Conservation (phyloP, 2,888 invertebrate genomes). For the Tolmerus cingulatus region DNA sequence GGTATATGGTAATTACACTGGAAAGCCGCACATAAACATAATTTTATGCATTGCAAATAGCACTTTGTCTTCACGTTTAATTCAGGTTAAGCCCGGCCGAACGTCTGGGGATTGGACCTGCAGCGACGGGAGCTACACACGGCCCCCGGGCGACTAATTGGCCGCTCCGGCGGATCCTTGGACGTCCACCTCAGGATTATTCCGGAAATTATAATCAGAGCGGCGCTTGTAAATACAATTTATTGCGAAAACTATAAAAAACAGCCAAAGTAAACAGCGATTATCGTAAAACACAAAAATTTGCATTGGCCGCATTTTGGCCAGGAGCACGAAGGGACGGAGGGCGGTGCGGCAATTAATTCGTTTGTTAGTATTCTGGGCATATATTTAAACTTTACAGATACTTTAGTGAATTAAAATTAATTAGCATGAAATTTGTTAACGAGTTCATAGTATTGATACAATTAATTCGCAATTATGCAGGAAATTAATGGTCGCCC, state of each 20-base stretch:
- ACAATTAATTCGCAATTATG: slow-evolving; percentile 37
- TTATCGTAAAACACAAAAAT: slow-evolving; percentile 29
- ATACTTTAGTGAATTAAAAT: slow-evolving; percentile 37
- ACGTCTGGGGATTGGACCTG: slow-evolving; percentile 8
- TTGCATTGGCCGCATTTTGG: background rate
- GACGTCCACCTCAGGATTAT: slow-evolving; percentile 31
- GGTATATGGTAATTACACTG: slow-evolving; percentile 41
- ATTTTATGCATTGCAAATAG: slow-evolving; percentile 40
- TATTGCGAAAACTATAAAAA: slow-evolving; percentile 27
- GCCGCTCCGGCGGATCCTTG: slow-evolving; percentile 16
- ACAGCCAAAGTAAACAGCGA: slow-evolving; percentile 24
- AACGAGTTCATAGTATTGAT: slow-evolving; percentile 40
- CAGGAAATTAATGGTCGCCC: slow-evolving; percentile 34
- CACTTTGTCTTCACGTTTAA: slow-evolving; percentile 37
- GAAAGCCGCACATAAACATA: slow-evolving; percentile 39
- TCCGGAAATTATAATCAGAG: slow-evolving; percentile 11
- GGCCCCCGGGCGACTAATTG: slow-evolving; percentile 14
- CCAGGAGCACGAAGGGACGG: background rate
- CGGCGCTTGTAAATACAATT: slow-evolving; percentile 31
- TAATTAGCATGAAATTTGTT: slow-evolving; percentile 36
- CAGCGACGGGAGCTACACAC: background rate
- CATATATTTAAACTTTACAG: slow-evolving; percentile 3
- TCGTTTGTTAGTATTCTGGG: slow-evolving; percentile 5
- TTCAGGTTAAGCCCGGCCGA: slow-evolving; percentile 31
- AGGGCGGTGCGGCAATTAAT: background rate